These are phyloP conservation scores for Fundulus diaphanus DNA, from an alignment of 2,797 vertebrate species.

Conservation along the genomic window DNA sequence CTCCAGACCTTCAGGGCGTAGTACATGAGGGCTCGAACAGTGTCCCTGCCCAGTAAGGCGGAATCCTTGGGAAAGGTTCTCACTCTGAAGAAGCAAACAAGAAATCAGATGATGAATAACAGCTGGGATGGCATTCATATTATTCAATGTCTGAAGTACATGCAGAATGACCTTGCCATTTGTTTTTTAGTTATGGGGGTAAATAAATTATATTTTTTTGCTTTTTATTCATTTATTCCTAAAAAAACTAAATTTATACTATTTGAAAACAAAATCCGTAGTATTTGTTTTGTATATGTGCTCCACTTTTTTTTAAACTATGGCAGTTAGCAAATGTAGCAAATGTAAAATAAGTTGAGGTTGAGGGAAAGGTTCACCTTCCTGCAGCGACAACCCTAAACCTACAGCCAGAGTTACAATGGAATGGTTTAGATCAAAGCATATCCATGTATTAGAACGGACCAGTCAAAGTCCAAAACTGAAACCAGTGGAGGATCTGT, in stretches of 20 bases:
- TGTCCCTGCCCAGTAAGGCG: constrained; percentile 88
- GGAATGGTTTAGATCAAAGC: too few species aligned
- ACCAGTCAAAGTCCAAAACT: neutral
- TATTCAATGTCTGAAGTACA: neutral
- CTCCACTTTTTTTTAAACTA: neutral
- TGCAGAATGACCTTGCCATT: neutral
- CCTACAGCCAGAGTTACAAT: neutral
- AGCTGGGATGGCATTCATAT: neutral
- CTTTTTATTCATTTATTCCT: neutral
- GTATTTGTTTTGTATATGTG: neutral
- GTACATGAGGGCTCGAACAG: constrained; percentile 94
- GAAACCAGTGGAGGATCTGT: neutral
- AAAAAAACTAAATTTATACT: neutral
- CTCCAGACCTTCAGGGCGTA: constrained; percentile 98
- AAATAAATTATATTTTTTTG: neutral
- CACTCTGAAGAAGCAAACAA: constrained; percentile 72
- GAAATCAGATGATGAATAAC: neutral
- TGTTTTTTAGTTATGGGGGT: neutral
- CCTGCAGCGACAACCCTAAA: neutral
- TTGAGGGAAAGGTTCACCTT: neutral
- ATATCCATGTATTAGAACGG: neutral
- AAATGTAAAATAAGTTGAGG: neutral
- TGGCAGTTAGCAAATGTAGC: neutral
- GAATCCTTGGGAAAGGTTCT: constrained; percentile 92
- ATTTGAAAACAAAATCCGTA: neutral